A percentile compares a stretch with the other conserved stretches of the same genome.
Evolutionary conservation across 1,140 invertebrate genomes (phyloP).

Genomic region (Leptestheria dahalacensis): DNA sequence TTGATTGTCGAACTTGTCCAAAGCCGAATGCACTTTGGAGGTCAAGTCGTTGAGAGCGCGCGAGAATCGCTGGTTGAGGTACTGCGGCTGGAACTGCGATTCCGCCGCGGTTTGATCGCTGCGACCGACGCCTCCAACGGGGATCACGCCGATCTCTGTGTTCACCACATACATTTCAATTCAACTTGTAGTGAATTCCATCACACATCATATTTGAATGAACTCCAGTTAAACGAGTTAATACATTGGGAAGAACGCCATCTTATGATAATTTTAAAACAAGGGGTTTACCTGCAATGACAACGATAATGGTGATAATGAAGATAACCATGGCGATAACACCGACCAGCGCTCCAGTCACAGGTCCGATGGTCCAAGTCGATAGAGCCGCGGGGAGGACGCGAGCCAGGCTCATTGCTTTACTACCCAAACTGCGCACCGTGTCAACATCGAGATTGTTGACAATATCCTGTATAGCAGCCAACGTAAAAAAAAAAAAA

Average conservation of each 20-base stretch:
- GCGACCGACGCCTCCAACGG: neutral
- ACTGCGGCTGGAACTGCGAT: neutral
- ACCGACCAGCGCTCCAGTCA: neutral
- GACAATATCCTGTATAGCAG: neutral
- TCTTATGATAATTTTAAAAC: too few relatives aligned
- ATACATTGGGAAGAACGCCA: too few relatives aligned
- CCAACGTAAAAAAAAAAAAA: too few relatives aligned
- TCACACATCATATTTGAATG: too few relatives aligned
- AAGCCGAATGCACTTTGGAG: neutral
- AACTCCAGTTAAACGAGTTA: too few relatives aligned
- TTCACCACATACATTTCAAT: neutral
- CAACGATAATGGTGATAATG: neutral
- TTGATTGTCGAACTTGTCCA: neutral
- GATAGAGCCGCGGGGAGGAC: neutral
- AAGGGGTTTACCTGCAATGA: neutral
- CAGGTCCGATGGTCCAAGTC: neutral
- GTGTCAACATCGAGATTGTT: neutral
- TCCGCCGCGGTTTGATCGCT: neutral
- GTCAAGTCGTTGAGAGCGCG: neutral
- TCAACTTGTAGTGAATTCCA: too few relatives aligned
- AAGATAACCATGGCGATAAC: neutral
- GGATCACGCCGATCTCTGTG: neutral
- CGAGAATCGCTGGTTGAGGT: neutral
- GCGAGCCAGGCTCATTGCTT: neutral
- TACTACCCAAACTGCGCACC: neutral